phyloP scores from a whole-genome alignment of 2,797 vertebrate species.

The Protonibea diacanthus region DNA sequence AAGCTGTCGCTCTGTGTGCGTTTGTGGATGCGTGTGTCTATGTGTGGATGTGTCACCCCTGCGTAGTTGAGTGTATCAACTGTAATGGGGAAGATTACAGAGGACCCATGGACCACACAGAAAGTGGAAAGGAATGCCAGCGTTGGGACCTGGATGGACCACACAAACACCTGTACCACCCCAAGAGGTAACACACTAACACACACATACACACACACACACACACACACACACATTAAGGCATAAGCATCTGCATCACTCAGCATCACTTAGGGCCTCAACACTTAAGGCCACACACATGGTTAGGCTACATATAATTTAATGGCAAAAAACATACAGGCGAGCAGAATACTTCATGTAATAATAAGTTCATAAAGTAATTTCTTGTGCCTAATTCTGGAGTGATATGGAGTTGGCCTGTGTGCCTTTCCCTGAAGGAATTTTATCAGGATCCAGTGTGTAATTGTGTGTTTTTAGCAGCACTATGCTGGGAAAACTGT shows the following conservation, averaged over 20 bases:
- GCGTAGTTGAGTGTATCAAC: constrained; percentile 94
- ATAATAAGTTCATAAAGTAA: constrained; percentile 8
- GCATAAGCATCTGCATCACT: constrained; percentile 5
- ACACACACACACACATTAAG: constrained; percentile 18
- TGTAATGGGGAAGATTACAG: constrained; percentile 97
- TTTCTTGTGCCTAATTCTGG: constrained; percentile 29
- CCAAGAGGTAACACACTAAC: constrained; percentile 87
- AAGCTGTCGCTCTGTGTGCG: constrained; percentile 30
- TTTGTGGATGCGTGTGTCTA: constrained; percentile 26
- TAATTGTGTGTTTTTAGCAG: constrained; percentile 55
- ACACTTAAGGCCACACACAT: constrained; percentile 34
- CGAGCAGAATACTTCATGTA: constrained; percentile 2
- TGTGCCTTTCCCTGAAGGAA: constrained; percentile 51
- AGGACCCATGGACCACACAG: constrained; percentile 97
- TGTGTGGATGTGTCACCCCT: constrained; percentile 33
- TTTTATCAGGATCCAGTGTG: constrained; percentile 35
- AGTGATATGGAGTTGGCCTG: constrained; percentile 50
- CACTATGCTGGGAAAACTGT: constrained; percentile 45
- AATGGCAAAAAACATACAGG: not conserved
- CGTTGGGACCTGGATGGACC: constrained; percentile 97
- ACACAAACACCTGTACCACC: constrained; percentile 94
- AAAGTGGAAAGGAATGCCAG: constrained; percentile 95
- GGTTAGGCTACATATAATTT: not conserved
- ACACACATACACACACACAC: constrained; percentile 17
- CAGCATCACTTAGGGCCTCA: constrained; percentile 3